Conservation (phyloP, 2,888 invertebrate species). For the Brassicogethes aeneus region DNA sequence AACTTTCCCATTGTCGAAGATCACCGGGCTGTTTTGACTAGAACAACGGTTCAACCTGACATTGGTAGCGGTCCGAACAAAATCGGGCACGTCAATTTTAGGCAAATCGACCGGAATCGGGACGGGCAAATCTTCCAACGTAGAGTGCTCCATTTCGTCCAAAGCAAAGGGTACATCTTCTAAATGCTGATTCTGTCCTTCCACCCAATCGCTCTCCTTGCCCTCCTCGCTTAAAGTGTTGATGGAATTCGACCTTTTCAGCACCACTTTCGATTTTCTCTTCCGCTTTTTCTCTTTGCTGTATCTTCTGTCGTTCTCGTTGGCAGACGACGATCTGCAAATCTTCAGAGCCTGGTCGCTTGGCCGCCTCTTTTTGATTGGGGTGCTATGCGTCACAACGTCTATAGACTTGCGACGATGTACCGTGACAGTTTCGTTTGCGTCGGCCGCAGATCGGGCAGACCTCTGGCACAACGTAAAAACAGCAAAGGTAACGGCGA, state of each 20-base stretch:
- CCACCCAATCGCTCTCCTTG: conserved; percentile 26
- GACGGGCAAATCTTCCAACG: conserved; percentile 28
- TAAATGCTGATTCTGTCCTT: conserved; percentile 16
- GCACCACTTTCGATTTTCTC: conserved; percentile 20
- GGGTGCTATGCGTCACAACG: conserved; percentile 48
- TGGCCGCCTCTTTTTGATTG: conserved; percentile 55
- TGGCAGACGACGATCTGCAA: conserved; percentile 23
- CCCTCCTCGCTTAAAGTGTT: conserved; percentile 5
- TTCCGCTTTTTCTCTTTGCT: conserved; percentile 17
- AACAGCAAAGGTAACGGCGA: conserved; percentile 42
- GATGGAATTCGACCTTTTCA: conserved; percentile 12
- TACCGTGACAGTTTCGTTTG: conserved; percentile 35
- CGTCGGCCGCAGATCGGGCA: conserved; percentile 10
- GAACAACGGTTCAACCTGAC: conserved; percentile 28
- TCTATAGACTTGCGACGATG: conserved; percentile 57
- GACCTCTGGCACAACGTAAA: conserved; percentile 41
- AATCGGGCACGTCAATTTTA: conserved; percentile 29
- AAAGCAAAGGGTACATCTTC: conserved; percentile 35
- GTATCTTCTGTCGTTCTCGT: conserved; percentile 17
- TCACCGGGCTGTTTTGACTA: conserved; percentile 15
- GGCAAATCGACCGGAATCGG: conserved; percentile 14
- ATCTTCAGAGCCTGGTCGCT: conserved; percentile 65
- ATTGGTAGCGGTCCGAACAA: conserved; percentile 41
- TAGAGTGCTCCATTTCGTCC: conserved; percentile 36
- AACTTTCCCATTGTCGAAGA: conserved; percentile 13